Conservation (phyloP, 2,888 invertebrate species). For the Tachystola acroxantha region DNA sequence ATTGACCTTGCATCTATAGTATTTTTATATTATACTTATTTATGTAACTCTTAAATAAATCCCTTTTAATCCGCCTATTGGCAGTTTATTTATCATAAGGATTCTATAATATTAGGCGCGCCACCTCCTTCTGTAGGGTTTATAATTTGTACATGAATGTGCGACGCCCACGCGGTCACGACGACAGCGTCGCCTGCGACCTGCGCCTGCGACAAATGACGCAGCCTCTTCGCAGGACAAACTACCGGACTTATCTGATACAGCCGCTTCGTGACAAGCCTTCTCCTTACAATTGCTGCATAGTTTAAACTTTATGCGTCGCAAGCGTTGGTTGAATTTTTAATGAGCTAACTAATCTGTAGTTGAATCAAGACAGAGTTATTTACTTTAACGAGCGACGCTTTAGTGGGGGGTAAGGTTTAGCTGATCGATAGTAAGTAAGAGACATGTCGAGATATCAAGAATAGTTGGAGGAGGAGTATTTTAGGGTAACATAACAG, state of each 20-base stretch:
- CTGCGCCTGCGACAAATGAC: conserved; percentile 54
- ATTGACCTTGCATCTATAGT: too few species aligned
- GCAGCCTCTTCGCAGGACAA: conserved; percentile 55
- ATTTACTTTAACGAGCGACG: neutral
- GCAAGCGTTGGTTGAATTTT: conserved; percentile 12
- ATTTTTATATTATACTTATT: too few species aligned
- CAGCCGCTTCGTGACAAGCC: conserved; percentile 63
- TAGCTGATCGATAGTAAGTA: too few species aligned
- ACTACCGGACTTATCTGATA: conserved; percentile 72
- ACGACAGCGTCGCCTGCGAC: conserved; percentile 23
- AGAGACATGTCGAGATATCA: too few species aligned
- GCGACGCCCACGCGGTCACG: conserved; percentile 63
- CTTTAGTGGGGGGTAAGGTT: too few species aligned
- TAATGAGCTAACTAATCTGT: conserved; percentile 13
- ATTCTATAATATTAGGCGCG: too few species aligned
- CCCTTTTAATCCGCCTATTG: too few species aligned
- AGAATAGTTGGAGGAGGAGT: too few species aligned
- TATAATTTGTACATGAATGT: conserved; percentile 26
- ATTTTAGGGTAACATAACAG: too few species aligned
- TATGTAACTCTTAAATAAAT: too few species aligned
- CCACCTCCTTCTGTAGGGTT: too few species aligned
- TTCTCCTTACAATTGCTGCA: conserved; percentile 27
- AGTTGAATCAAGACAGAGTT: neutral
- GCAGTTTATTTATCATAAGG: too few species aligned
- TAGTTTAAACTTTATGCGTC: conserved; percentile 7